Conservation (phyloP, 37 sponge, comb jelly and placozoan species). For the Hexactinellida sp. region DNA sequence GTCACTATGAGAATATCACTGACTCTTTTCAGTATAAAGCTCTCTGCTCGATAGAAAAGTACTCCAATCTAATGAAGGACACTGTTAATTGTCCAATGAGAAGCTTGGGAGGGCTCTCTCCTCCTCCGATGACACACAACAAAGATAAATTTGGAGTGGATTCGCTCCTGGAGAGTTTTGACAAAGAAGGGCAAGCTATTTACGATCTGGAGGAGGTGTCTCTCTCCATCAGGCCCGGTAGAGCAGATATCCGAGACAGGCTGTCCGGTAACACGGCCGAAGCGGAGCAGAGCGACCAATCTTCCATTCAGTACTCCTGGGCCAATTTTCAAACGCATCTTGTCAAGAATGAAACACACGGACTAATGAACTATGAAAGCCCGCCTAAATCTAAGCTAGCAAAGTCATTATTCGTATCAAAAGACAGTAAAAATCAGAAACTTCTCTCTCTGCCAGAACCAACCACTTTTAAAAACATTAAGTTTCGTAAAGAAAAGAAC, state of each 20-base stretch:
- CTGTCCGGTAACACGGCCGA: not conserved
- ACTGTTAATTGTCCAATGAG: not conserved
- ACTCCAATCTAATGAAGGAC: not conserved
- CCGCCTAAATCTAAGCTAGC: not conserved
- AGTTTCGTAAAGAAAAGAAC: not conserved
- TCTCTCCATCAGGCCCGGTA: not conserved
- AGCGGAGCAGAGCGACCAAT: not conserved
- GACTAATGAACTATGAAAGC: slow-evolving; percentile 5
- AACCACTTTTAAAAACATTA: not conserved
- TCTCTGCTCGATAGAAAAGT: not conserved
- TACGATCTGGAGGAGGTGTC: not conserved
- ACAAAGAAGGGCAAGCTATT: not conserved
- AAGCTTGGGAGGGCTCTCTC: not conserved
- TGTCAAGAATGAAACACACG: slow-evolving; percentile 3
- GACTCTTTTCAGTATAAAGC: not conserved
- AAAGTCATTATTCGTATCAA: not conserved
- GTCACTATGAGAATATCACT: not conserved
- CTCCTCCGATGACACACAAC: not conserved
- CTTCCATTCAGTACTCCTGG: not conserved
- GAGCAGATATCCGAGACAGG: not conserved
- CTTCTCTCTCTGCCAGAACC: not conserved
- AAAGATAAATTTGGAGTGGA: not conserved
- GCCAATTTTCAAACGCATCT: not conserved
- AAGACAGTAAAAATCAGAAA: not conserved
- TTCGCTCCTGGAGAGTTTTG: not conserved